These are phyloP conservation scores for Aporophyla nigra DNA, from an alignment of 2,888 invertebrate species.

Conservation along the genomic window DNA sequence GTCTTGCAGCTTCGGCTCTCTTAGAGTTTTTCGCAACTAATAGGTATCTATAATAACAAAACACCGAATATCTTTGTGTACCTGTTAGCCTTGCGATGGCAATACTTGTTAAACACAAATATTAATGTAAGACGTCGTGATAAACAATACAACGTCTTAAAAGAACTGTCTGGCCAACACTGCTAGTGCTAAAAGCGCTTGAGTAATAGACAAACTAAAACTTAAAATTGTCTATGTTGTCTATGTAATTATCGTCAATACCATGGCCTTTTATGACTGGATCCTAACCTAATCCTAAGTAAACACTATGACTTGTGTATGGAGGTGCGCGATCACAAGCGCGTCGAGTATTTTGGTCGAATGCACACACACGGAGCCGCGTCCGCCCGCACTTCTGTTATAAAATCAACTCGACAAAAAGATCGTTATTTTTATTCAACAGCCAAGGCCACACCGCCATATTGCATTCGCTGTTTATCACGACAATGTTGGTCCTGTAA, in stretches of 20 bases:
- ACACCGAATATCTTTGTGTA: constrained; percentile 63
- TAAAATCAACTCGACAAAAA: constrained; percentile 87
- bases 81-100: constrained; percentile 73
- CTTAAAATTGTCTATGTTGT: constrained; percentile 40
- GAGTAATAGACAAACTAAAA: constrained; percentile 69
- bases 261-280: constrained; percentile 36
- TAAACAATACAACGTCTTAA: constrained; percentile 67
- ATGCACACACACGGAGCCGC: constrained; percentile 64
- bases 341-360: constrained; percentile 66
- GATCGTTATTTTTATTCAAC: constrained; percentile 87
- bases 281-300: constrained; percentile 53
- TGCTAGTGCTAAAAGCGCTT: constrained; percentile 81
- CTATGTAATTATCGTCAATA: constrained; percentile 64
- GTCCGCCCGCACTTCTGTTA: constrained; percentile 79
- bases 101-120: constrained; percentile 81
- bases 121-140: constrained; percentile 71
- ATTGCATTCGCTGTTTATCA: constrained; percentile 83
- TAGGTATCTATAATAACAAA: constrained; percentile 23
- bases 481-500: constrained; percentile 81
- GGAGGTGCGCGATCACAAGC: constrained; percentile 57
- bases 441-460: constrained; percentile 86
- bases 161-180: constrained; percentile 63
- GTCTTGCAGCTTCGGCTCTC: not conserved
- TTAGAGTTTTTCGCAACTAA: constrained; percentile 37
- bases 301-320: constrained; percentile 50